Evolutionary conservation across 1,140 invertebrate species (phyloP).

Genomic region (Nixonia krombeini): DNA sequence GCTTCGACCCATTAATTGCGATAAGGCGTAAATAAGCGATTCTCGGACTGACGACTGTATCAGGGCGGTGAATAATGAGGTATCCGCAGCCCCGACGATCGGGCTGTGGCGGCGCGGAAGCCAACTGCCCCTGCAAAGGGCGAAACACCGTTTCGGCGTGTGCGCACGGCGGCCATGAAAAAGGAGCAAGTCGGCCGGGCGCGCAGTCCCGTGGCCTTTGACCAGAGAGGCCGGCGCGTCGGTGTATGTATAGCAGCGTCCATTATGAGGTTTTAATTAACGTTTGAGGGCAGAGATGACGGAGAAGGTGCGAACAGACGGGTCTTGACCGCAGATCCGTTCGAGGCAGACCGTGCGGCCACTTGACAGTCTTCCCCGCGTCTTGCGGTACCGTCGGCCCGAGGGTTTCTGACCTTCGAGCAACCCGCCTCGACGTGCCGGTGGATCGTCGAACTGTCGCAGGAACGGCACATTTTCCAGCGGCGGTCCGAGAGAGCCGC

Average conservation of each 20-base stretch:
- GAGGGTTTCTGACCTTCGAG: conserved; percentile 60
- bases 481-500: conserved; percentile 15
- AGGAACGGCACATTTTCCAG: conserved; percentile 13
- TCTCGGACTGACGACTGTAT: no score
- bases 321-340: conserved; percentile 35
- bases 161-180: no score
- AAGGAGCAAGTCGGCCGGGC: no score
- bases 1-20: no score
- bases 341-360: conserved; percentile 24
- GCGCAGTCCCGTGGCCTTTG: not conserved
- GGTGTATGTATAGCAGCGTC: conserved; percentile 2
- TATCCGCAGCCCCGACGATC: no score
- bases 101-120: no score
- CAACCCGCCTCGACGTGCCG: conserved; percentile 7
- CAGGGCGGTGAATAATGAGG: no score
- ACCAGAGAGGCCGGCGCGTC: not conserved
- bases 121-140: no score
- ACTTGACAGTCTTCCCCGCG: conserved; percentile 43
- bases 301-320: conserved; percentile 30
- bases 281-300: conserved; percentile 19
- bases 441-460: conserved; percentile 3
- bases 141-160: no score
- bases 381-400: conserved; percentile 17
- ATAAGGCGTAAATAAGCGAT: no score
- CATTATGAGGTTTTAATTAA: conserved; percentile 34